Evolutionary conservation across 2,113 vertebrate genomes (phyloP).

Genomic region (Sminthopsis crassicaudata): DNA sequence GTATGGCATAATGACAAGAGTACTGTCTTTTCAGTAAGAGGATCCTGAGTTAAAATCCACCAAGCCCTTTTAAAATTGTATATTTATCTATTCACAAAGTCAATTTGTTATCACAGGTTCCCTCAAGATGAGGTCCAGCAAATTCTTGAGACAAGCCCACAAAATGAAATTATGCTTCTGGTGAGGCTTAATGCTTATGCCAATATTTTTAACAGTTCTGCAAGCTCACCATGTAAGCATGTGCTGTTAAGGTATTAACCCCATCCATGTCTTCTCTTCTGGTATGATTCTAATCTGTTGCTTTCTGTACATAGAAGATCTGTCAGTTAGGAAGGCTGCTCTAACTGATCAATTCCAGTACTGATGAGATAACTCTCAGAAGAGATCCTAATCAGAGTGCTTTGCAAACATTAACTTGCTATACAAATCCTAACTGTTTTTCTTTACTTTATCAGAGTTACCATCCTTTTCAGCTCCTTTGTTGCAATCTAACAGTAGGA

Average conservation of each 20-base stretch:
- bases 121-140: constrained; percentile 4
- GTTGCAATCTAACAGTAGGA: background rate
- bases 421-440: background rate
- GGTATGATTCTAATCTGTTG: background rate
- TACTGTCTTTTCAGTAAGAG: background rate
- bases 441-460: background rate
- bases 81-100: background rate
- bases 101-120: background rate
- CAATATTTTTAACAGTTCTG: background rate
- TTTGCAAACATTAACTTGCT: background rate
- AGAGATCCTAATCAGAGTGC: background rate
- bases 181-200: background rate
- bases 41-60: background rate
- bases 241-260: background rate
- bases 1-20: background rate
- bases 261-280: background rate
- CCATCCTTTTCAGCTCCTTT: background rate
- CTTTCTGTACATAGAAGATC: background rate
- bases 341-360: background rate
- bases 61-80: constrained; percentile 14
- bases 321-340: background rate
- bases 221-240: background rate
- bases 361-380: background rate
- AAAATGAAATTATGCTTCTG: background rate
- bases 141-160: background rate